Conservation (phyloP, 1,140 invertebrate species). For the Caenorhabditis inopinata region DNA sequence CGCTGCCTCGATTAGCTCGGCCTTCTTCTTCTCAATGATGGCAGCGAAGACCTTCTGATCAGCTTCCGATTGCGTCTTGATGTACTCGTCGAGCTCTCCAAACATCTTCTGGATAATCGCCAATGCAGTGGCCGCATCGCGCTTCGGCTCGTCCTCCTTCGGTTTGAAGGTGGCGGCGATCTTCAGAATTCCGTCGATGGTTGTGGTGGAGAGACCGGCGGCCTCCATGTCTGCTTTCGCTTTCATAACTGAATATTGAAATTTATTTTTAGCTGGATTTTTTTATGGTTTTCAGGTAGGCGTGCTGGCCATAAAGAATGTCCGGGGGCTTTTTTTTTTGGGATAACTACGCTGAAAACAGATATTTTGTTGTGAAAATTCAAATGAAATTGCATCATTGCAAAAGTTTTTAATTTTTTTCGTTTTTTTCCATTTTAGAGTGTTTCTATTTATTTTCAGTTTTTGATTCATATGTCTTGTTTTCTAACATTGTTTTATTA, state of each 20-base stretch:
- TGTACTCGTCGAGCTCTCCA: constrained; percentile 15
- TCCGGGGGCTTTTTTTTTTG: too few relatives aligned
- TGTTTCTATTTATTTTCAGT: too few relatives aligned
- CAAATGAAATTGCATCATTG: too few relatives aligned
- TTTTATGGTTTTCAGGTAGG: background rate
- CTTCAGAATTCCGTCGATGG: background rate
- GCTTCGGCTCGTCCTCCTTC: background rate
- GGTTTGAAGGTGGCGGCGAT: constrained; percentile 6
- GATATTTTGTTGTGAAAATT: too few relatives aligned
- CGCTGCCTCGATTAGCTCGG: background rate
- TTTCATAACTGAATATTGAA: background rate
- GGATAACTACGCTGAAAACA: too few relatives aligned
- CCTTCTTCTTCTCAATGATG: constrained; percentile 26
- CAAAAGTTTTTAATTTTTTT: too few relatives aligned
- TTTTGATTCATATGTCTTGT: too few relatives aligned
- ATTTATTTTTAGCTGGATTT: background rate
- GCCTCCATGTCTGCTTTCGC: background rate
- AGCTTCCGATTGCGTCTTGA: background rate
- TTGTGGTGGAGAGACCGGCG: background rate
- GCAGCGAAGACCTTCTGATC: background rate
- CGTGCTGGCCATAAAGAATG: too few relatives aligned
- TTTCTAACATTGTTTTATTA: too few relatives aligned
- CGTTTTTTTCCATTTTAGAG: too few relatives aligned
- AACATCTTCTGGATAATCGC: background rate
- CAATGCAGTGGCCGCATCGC: background rate